Base-by-base conservation (phyloP, 2,888 invertebrate genomes). In the Pilophorus perplexus region DNA sequence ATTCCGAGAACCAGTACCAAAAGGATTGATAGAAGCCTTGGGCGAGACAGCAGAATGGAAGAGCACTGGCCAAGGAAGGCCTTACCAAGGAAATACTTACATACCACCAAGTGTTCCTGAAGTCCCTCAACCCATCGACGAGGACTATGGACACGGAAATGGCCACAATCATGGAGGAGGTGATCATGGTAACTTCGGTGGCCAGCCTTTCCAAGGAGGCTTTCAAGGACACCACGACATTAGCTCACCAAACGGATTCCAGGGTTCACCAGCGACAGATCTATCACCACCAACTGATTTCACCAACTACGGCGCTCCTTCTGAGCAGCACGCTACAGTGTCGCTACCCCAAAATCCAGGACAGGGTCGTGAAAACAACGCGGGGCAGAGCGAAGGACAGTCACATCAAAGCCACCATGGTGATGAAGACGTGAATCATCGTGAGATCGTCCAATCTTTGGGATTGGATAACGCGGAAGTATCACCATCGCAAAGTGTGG, bases 1-100 rank as follows among this genome's bases (percentile, higher is more conserved):
- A 71, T 89, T 88, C 76, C 81, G 88, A 48, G 86, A 88, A n/a
- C 83, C 87, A 0, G 86, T 90, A 0, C 88, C 89, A 0, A 80
- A 82, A 55, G 87, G 87, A 0, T 76, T 90, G 3, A 78, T 89
- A 2, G 82, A 86, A 71, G 85, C 83, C 57, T 84, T 85, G 69
- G 87, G 83, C 0, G 83, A 85, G 57, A 79, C 81, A 0, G 84
- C 84, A 0, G 68, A 72, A 28, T 72, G 64, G 8, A 71, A 72
- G 23, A 81, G 83, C 52, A 83, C 84, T 16, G 83, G 86, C 71
- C 85, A 86, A 73, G 72, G 72, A 14, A 83, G 67, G 25, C 71
- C 72, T 2, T 73, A 69, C 71, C 72, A 71, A 46, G 74, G 73
- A 8, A 68, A 71, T 46, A 71, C 73, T 5, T 74, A 73, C 64